Evolutionary conservation across 2,113 vertebrate species (phyloP), one percentile per base, ranked within the genome.

Genomic region (Platichthys flesus): DNA sequence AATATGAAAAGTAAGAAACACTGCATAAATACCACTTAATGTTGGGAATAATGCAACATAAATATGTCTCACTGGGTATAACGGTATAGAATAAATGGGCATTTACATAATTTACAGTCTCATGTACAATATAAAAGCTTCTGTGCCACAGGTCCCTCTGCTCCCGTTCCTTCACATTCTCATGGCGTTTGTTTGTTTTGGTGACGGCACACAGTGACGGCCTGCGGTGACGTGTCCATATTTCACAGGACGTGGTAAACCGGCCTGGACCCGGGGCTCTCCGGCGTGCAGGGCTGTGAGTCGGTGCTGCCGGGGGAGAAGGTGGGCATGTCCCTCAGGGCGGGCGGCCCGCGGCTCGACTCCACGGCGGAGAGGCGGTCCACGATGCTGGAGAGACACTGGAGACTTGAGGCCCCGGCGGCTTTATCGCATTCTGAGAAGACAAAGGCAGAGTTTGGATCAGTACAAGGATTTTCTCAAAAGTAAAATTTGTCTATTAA

Each of bases 351-450:
- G 2, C 88, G 86, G 77, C 92, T 77, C 18, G 95, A 88, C 62
- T 95, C 94, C 10, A 92, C 93, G 0, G 94, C 94, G 67, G 96
- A 95, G 78, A 99, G 96, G 0, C 97, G 94, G 84, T 99, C 97
- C 93, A 99, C 98, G 74, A 99, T 99, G 91, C 96, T 99, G 92
- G 97, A 97, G 75, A 99, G 94, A 85, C 97, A 99, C 90, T 97
- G 94, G 89, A 99, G 91, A 83, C 97, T 99, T 86, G 97, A 97
- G 16, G 96, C 92, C 15, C 94, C 89, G 8, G 86, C 85, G 18
- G 88, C 74, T 85, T 94, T 96, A 5, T 94, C 94, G 45, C 82
- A 89, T 2, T 91, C 96, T 97, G 89, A 52, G 12, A 15, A 18
- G 10, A 18, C 16, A 0, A 74, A 14, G 45, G 40, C 3, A 66